phyloP scores from a whole-genome alignment of 2,888 invertebrate species.

The Melolontha melolontha region DNA sequence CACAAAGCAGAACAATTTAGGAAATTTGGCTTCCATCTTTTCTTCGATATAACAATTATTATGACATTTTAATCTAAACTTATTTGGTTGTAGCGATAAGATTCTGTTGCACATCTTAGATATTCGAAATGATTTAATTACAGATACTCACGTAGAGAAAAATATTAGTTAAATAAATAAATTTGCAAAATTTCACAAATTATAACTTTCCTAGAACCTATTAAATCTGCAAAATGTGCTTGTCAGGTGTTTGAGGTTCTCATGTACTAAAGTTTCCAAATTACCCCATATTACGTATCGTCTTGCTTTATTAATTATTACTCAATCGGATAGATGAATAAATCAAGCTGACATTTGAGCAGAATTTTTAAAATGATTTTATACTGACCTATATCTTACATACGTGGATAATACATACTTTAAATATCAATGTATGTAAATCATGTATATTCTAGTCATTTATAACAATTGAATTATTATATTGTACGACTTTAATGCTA shows the following conservation, averaged over 20 bases:
- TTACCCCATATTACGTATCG: background rate
- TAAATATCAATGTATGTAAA: conserved; percentile 7
- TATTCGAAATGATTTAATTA: too few relatives aligned
- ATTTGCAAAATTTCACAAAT: too few relatives aligned
- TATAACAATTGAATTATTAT: conserved; percentile 7
- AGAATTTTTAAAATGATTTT: conserved; percentile 4
- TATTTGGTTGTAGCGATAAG: too few relatives aligned
- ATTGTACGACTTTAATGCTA: background rate
- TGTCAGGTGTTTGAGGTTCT: background rate
- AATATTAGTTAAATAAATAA: too few relatives aligned
- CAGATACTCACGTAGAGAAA: too few relatives aligned
- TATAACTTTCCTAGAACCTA: too few relatives aligned
- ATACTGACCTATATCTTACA: conserved; percentile 20
- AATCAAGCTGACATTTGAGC: conserved; percentile 12
- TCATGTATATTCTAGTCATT: background rate
- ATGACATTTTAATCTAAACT: too few relatives aligned
- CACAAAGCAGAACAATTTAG: too few relatives aligned
- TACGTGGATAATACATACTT: conserved; percentile 19
- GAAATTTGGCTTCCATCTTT: too few relatives aligned
- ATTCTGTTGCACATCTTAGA: too few relatives aligned
- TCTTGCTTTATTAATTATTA: conserved; percentile 10
- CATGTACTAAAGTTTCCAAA: conserved; percentile 7
- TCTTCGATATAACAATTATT: too few relatives aligned
- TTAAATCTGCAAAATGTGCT: background rate
- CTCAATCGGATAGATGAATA: conserved; percentile 19